Conservation (phyloP, 2,797 vertebrate species). For the Miopithecus talapoin region DNA sequence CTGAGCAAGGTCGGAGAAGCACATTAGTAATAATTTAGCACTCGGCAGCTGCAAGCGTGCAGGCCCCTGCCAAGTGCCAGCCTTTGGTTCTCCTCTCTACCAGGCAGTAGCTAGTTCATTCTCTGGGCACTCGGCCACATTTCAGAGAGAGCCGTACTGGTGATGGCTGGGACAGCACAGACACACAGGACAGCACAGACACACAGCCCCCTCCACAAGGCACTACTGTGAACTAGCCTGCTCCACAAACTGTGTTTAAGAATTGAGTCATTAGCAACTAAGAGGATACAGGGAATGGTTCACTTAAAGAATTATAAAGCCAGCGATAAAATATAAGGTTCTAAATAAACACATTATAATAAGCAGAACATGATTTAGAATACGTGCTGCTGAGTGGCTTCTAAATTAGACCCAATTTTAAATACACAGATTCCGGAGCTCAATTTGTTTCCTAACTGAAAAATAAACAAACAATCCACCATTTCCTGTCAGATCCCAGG, state of each 20-base stretch:
- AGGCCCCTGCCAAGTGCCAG: conserved; percentile 50
- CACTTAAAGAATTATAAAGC: not conserved
- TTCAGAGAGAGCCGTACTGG: not conserved
- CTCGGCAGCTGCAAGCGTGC: conserved; percentile 6
- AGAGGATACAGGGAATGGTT: not conserved
- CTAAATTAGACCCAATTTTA: not conserved
- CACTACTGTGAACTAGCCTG: not conserved
- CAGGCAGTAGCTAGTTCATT: conserved; percentile 39
- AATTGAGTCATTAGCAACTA: not conserved
- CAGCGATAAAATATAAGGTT: not conserved
- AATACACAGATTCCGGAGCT: conserved; percentile 8
- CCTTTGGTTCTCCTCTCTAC: conserved; percentile 26
- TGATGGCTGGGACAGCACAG: not conserved
- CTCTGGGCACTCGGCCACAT: conserved; percentile 49
- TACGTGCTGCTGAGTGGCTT: not conserved
- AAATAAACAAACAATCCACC: not conserved
- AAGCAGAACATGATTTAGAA: not conserved
- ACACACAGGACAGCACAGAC: not conserved
- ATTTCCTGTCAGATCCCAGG: conserved; percentile 15
- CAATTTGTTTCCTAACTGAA: conserved; percentile 33
- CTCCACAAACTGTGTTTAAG: not conserved
- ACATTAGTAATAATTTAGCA: conserved; percentile 49
- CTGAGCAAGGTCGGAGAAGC: not conserved
- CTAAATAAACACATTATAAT: not conserved
- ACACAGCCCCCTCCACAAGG: not conserved